These are phyloP conservation scores for Cynaeus angustus DNA, from an alignment of 2,888 invertebrate genomes.

Conservation along the genomic window DNA sequence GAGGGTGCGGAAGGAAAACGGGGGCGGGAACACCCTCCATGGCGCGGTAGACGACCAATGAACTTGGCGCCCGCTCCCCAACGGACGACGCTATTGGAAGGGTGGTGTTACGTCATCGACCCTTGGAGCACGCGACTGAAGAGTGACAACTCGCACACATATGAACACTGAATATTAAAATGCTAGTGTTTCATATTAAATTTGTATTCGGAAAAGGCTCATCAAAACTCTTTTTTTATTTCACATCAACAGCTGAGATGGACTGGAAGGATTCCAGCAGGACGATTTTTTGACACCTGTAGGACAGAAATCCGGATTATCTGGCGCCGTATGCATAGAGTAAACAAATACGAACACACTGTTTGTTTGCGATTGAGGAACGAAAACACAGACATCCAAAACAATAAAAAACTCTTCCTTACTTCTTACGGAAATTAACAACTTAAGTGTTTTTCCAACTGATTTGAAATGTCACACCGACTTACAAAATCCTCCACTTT, in stretches of 20 bases:
- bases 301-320: slow-evolving; percentile 31
- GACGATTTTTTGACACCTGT: slow-evolving; percentile 61
- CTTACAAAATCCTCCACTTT: no score
- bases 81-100: slow-evolving; percentile 55
- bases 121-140: slow-evolving; percentile 60
- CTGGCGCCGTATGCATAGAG: slow-evolving; percentile 46
- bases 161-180: slow-evolving; percentile 68
- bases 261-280: slow-evolving; percentile 57
- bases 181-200: slow-evolving; percentile 68
- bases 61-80: slow-evolving; percentile 59
- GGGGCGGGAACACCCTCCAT: slow-evolving; percentile 63
- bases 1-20: slow-evolving; percentile 50
- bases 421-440: background rate
- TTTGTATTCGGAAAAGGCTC: slow-evolving; percentile 69
- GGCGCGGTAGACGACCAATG: slow-evolving; percentile 58
- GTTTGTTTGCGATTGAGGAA: slow-evolving; percentile 23
- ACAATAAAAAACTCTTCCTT: background rate
- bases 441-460: no score
- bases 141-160: slow-evolving; percentile 61
- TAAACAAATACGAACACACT: slow-evolving; percentile 46
- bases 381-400: background rate
- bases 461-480: no score
- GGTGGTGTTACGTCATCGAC: slow-evolving; percentile 65
- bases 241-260: slow-evolving; percentile 68
- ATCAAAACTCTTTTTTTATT: slow-evolving; percentile 66